A percentile compares a stretch with the other conserved stretches of the same genome.
These are phyloP conservation scores for Pristis pectinata DNA, from an alignment of 2,797 vertebrate genomes.

Conservation along the genomic window DNA sequence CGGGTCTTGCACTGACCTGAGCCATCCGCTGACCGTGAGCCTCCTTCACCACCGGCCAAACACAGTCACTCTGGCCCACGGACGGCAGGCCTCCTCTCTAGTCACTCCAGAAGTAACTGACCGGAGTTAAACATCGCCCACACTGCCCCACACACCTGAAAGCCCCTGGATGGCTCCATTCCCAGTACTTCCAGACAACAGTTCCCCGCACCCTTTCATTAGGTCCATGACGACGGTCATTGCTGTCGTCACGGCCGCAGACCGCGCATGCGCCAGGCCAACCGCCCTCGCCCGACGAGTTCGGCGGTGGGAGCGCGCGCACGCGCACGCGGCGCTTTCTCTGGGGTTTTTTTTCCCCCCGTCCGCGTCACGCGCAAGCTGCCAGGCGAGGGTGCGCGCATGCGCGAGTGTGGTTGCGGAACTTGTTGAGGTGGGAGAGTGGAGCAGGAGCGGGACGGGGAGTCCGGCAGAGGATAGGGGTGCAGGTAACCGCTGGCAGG, in stretches of 20 bases:
- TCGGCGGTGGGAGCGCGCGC: conserved; percentile 47
- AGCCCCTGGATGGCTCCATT: neutral
- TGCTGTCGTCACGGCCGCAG: too few relatives aligned
- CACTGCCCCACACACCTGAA: neutral
- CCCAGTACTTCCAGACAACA: neutral
- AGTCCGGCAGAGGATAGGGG: neutral
- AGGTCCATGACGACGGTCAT: neutral
- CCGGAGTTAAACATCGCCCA: neutral
- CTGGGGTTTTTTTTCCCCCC: conserved; percentile 44
- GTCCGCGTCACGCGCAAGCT: neutral
- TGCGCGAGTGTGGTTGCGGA: conserved; percentile 34
- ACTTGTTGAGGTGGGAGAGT: neutral
- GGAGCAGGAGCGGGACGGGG: neutral
- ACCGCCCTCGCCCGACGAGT: conserved; percentile 43
- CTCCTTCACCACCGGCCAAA: neutral
- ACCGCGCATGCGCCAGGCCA: conserved; percentile 42
- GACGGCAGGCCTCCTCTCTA: neutral
- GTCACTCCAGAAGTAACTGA: neutral
- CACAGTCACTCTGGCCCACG: neutral
- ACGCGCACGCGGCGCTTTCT: conserved; percentile 40
- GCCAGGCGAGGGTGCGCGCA: neutral
- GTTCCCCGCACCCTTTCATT: neutral
- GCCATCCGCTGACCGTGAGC: too few relatives aligned
- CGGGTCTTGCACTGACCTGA: neutral
- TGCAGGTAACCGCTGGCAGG: neutral